These are phyloP conservation scores for Sinohyriopsis cumingii DNA, from an alignment of 2,888 invertebrate genomes.

Conservation along the genomic window DNA sequence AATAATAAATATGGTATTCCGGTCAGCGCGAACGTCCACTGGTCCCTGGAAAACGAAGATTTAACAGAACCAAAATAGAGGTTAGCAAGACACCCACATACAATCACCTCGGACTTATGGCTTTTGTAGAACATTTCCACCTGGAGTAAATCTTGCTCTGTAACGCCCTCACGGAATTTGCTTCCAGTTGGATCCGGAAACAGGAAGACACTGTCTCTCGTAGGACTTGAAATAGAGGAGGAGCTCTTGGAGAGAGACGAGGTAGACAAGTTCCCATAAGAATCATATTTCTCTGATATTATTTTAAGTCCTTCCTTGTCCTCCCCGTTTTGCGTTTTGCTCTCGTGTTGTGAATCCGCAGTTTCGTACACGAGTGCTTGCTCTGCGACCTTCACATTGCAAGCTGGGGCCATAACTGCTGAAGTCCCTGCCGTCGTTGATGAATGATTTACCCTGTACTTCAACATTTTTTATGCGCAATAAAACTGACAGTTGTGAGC, in stretches of 20 bases:
- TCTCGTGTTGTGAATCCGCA: too few species aligned
- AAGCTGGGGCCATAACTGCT: too few species aligned
- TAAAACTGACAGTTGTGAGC: too few species aligned
- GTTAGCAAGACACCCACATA: constrained; percentile 82
- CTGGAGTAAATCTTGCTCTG: constrained; percentile 65
- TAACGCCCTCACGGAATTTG: constrained; percentile 54
- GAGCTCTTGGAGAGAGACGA: constrained; percentile 17
- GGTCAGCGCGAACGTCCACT: constrained; percentile 83
- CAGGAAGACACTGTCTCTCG: constrained; percentile 21
- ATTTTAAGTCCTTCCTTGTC: constrained; percentile 52
- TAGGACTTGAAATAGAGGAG: constrained; percentile 19
- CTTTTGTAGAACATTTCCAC: constrained; percentile 76
- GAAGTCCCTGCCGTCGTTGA: too few species aligned
- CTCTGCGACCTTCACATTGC: too few species aligned
- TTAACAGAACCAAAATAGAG: constrained; percentile 69
- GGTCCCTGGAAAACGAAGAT: constrained; percentile 42
- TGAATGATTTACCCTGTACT: too few species aligned
- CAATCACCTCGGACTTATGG: constrained; percentile 84
- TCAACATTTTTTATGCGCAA: too few species aligned
- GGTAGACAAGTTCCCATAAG: constrained; percentile 51
- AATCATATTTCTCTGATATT: constrained; percentile 67
- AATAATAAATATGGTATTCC: constrained; percentile 86
- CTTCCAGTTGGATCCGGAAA: constrained; percentile 25
- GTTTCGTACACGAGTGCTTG: too few species aligned
- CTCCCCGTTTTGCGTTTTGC: constrained; percentile 3